Conservation (phyloP, 2,113 vertebrate genomes). For the Myrmecobius fasciatus region DNA sequence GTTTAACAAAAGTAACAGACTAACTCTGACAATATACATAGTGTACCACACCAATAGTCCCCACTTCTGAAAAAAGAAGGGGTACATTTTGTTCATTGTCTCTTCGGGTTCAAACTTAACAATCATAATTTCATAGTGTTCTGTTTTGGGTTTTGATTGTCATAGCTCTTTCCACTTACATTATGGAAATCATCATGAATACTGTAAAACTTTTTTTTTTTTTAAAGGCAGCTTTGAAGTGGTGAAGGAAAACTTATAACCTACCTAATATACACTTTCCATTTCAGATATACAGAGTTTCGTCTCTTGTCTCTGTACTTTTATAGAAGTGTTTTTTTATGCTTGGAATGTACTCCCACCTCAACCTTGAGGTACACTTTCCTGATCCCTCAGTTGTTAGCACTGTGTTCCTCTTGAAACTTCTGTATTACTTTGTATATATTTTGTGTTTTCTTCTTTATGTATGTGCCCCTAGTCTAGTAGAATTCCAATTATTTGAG, state of each 20-base stretch:
- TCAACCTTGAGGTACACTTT: not conserved
- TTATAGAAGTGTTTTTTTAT: not conserved
- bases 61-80: no score
- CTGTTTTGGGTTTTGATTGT: no score
- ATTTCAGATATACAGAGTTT: not conserved
- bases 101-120: no score
- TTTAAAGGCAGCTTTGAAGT: conserved; percentile 65
- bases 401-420: not conserved
- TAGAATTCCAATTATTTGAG: not conserved
- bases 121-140: no score
- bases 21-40: no score
- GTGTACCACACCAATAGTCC: no score
- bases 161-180: no score
- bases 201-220: no score
- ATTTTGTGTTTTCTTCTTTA: not conserved
- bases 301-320: not conserved
- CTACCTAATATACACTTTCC: not conserved
- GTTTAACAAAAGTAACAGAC: no score
- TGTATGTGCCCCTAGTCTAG: not conserved
- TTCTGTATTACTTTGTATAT: not conserved
- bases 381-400: not conserved
- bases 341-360: not conserved
- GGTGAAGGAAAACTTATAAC: conserved; percentile 18
- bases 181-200: no score
- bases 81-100: no score